Conservation (phyloP, 2,888 invertebrate species). For the Heliconius hortense region DNA sequence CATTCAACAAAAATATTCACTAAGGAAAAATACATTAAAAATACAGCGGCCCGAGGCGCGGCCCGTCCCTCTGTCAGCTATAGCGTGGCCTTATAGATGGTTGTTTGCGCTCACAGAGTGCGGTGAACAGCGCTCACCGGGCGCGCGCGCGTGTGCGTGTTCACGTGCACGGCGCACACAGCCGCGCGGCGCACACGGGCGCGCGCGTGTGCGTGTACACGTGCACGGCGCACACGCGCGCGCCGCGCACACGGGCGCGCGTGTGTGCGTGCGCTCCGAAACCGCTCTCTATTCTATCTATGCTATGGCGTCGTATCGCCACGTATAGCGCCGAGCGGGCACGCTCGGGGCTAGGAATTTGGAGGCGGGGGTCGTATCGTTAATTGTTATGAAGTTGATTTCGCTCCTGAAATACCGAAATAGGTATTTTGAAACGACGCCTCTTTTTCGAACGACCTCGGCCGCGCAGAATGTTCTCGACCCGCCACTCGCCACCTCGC, state of each 20-base stretch:
- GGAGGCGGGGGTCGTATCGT: conserved; percentile 83
- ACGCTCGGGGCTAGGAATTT: conserved; percentile 82
- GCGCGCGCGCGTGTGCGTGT: conserved; percentile 68
- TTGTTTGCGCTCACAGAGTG: conserved; percentile 83
- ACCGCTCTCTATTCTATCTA: conserved; percentile 83
- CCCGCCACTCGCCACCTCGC: conserved; percentile 36
- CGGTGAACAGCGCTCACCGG: conserved; percentile 83
- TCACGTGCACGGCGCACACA: conserved; percentile 55
- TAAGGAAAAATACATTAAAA: conserved; percentile 35
- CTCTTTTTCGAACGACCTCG: conserved; percentile 67
- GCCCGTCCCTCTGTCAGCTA: conserved; percentile 78
- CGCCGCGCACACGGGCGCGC: conserved; percentile 48
- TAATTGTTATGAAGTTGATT: conserved; percentile 83
- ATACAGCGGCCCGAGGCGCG: conserved; percentile 64
- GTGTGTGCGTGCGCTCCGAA: conserved; percentile 80
- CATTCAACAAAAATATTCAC: conserved; percentile 10
- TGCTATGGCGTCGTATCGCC: conserved; percentile 82
- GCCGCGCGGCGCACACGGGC: conserved; percentile 52
- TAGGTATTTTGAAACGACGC: conserved; percentile 80
- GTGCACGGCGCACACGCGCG: conserved; percentile 51
- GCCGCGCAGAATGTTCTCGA: conserved; percentile 41
- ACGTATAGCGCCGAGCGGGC: conserved; percentile 71
- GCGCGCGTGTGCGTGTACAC: conserved; percentile 67
- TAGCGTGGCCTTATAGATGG: conserved; percentile 83
- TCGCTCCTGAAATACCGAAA: conserved; percentile 82